Evolutionary conservation across 2,888 invertebrate genomes (phyloP).

Genomic region (Automeris io): DNA sequence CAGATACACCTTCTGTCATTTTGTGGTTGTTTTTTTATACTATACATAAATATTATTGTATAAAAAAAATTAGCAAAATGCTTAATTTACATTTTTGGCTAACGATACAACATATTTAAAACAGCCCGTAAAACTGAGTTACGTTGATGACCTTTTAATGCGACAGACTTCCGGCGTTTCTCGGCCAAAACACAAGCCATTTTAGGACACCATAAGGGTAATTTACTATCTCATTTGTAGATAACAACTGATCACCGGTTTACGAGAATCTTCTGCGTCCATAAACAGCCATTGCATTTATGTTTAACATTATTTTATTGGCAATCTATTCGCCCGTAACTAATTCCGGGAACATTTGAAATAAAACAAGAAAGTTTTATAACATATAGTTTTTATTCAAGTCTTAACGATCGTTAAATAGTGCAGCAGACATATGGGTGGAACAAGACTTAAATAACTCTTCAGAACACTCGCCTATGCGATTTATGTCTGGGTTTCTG

Average conservation of each 20-base stretch:
- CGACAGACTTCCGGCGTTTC: slow-evolving; percentile 22
- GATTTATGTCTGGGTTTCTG: no score
- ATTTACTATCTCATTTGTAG: slow-evolving; percentile 30
- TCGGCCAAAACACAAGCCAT: slow-evolving; percentile 16
- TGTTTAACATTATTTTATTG: slow-evolving; percentile 11
- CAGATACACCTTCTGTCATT: no score
- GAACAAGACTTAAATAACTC: no score
- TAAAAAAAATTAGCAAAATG: no score
- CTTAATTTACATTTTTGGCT: background rate
- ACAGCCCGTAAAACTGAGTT: background rate
- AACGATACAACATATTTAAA: background rate
- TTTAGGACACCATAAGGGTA: slow-evolving; percentile 27
- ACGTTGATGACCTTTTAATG: slow-evolving; percentile 28
- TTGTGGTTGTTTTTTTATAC: no score
- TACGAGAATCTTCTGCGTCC: slow-evolving; percentile 12
- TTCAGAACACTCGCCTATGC: no score
- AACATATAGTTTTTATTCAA: no score
- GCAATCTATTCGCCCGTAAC: slow-evolving; percentile 2
- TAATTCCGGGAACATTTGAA: slow-evolving; percentile 8
- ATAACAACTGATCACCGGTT: slow-evolving; percentile 15
- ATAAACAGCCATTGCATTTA: slow-evolving; percentile 16
- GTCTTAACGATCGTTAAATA: no score
- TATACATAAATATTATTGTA: no score
- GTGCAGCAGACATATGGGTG: no score
- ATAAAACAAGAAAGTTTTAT: background rate